Conservation (phyloP, 2,888 invertebrate species). For the Lithophane socia region DNA sequence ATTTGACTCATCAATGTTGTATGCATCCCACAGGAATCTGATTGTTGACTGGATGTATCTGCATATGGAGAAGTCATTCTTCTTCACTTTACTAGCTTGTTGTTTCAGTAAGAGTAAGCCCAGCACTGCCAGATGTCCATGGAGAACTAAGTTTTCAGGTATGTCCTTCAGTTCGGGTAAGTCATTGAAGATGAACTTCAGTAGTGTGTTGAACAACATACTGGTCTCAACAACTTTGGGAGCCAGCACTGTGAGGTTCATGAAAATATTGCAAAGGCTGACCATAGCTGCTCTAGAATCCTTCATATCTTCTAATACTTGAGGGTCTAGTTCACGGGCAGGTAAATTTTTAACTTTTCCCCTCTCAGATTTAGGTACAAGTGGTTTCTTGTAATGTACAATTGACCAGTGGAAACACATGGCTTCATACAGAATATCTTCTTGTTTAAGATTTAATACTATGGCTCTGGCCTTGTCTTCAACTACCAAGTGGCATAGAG, state of each 20-base stretch:
- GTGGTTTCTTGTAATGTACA: constrained; percentile 95
- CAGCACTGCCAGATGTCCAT: constrained; percentile 95
- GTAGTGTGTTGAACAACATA: constrained; percentile 93
- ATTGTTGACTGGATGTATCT: constrained; percentile 97
- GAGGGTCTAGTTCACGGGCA: constrained; percentile 93
- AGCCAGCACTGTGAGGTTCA: constrained; percentile 97
- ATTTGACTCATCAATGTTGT: constrained; percentile 96
- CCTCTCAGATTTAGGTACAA: constrained; percentile 95
- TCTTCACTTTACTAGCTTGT: constrained; percentile 95
- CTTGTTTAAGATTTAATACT: constrained; percentile 94
- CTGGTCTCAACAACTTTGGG: constrained; percentile 95
- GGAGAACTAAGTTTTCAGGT: constrained; percentile 95
- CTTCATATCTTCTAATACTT: constrained; percentile 95
- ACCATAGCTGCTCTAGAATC: constrained; percentile 96
- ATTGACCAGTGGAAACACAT: constrained; percentile 96
- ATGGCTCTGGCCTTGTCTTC: constrained; percentile 96
- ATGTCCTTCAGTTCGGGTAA: constrained; percentile 95
- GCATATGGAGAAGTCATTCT: constrained; percentile 97
- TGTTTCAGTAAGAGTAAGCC: constrained; percentile 96
- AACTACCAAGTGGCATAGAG: constrained; percentile 97
- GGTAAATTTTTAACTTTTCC: constrained; percentile 94
- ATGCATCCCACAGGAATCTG: constrained; percentile 97
- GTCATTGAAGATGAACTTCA: constrained; percentile 96
- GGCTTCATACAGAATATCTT: constrained; percentile 95
- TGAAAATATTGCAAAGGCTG: constrained; percentile 97